Conservation (phyloP, 2,888 invertebrate genomes). For the Sphaerophoria rueppellii region DNA sequence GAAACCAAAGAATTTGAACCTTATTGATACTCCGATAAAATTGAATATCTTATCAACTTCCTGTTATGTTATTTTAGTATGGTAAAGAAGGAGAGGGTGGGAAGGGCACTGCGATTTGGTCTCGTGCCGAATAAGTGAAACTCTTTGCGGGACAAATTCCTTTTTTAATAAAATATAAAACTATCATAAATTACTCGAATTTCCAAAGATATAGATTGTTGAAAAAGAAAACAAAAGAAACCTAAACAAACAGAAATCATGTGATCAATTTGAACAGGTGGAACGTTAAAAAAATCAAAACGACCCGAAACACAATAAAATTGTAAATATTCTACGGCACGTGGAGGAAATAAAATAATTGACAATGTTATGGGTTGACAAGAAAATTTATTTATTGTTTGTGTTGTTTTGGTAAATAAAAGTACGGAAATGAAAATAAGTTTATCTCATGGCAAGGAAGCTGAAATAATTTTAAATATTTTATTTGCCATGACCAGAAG, state of each 20-base stretch:
- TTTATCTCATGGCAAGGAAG: constrained; percentile 4
- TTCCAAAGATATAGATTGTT: no score
- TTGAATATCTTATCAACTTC: constrained; percentile 29
- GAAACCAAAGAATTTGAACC: background rate
- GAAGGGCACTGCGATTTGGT: no score
- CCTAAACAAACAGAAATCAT: background rate
- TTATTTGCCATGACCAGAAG: background rate
- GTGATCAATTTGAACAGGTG: constrained; percentile 46
- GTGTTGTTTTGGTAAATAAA: background rate
- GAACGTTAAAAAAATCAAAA: background rate
- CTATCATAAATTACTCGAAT: no score
- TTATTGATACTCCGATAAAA: background rate
- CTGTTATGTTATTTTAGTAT: background rate
- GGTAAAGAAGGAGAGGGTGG: no score
- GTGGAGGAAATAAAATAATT: constrained; percentile 14
- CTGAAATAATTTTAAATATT: constrained; percentile 6
- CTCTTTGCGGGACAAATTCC: no score
- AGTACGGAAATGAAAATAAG: constrained; percentile 16
- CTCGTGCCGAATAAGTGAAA: no score
- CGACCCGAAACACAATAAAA: background rate
- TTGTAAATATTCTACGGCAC: constrained; percentile 9
- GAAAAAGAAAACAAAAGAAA: no score
- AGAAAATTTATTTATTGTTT: background rate
- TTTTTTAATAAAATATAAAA: no score
- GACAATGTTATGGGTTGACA: background rate